phyloP scores from a whole-genome alignment of 2,797 vertebrate species.

The Mormyrus hasselquistii region DNA sequence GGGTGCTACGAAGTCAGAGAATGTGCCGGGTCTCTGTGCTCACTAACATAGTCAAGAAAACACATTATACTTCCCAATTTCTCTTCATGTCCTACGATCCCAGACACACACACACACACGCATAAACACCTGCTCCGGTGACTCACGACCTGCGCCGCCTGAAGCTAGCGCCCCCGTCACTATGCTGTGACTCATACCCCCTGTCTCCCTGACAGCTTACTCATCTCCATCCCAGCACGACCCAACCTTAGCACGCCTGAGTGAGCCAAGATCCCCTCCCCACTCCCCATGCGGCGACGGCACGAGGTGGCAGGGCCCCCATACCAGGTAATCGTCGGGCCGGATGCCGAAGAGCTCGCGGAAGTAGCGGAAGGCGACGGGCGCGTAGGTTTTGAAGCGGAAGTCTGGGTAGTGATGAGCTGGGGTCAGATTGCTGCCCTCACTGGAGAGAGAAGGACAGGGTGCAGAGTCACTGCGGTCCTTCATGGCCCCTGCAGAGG shows the following conservation, averaged over 20 bases:
- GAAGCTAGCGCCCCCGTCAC: not conserved
- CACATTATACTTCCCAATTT: not conserved
- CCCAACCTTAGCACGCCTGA: not conserved
- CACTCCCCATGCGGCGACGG: not conserved
- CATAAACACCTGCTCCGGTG: not conserved
- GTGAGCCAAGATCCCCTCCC: not conserved
- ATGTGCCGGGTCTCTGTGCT: not conserved
- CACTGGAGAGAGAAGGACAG: constrained; percentile 55
- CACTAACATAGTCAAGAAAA: not conserved
- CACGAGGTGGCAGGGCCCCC: not conserved
- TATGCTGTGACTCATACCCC: not conserved
- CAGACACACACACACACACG: constrained; percentile 15
- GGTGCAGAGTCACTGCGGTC: not conserved
- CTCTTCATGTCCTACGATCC: not conserved
- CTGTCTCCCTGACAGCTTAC: not conserved
- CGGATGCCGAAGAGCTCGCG: constrained; percentile 94
- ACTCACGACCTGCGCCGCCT: not conserved
- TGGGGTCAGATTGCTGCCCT: constrained; percentile 93
- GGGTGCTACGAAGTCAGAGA: not conserved
- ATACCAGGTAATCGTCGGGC: constrained; percentile 93
- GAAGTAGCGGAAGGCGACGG: constrained; percentile 94
- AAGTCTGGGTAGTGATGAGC: constrained; percentile 95
- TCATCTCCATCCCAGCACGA: not conserved
- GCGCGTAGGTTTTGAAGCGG: constrained; percentile 94
- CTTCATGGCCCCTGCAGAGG: not conserved